Evolutionary conservation across 2,113 vertebrate genomes (phyloP).

Genomic region (Actinemys pallida): DNA sequence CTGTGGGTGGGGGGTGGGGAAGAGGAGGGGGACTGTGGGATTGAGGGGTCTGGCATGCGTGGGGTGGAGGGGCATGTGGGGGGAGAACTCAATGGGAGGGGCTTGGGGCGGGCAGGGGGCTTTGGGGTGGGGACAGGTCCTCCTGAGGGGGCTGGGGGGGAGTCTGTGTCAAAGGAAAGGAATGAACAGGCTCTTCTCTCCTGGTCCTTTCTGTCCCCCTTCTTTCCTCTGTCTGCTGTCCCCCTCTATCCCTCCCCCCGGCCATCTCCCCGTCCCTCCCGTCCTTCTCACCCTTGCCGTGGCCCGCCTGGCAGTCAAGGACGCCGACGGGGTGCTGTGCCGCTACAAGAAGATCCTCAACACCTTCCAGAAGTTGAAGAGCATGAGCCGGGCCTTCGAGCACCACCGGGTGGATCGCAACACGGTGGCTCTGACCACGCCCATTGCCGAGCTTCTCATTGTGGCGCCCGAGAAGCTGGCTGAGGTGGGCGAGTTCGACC

Average conservation of each 20-base stretch:
- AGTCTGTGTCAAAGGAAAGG: background rate
- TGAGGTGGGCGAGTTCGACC: conserved; percentile 90
- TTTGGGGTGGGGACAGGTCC: background rate
- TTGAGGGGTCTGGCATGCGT: background rate
- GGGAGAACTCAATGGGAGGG: background rate
- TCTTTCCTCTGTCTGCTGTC: background rate
- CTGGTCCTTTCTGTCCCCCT: background rate
- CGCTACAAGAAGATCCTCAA: conserved; percentile 93
- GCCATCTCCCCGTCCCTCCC: background rate
- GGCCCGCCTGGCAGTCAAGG: conserved; percentile 82
- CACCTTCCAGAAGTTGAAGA: conserved; percentile 91
- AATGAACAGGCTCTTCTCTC: background rate
- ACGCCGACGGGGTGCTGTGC: conserved; percentile 90
- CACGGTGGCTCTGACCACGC: conserved; percentile 91
- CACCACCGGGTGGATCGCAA: conserved; percentile 92
- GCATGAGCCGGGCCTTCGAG: conserved; percentile 92
- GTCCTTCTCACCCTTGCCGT: background rate
- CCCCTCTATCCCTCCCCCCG: background rate
- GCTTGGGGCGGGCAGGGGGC: too few species aligned
- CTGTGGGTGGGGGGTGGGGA: background rate
- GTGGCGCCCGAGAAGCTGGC: conserved; percentile 91
- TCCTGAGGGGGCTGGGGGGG: too few species aligned
- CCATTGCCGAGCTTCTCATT: conserved; percentile 90
- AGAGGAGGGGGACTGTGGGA: background rate
- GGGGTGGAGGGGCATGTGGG: background rate